Conservation (phyloP, 2,797 vertebrate species). For the Pipistrellus nathusii region DNA sequence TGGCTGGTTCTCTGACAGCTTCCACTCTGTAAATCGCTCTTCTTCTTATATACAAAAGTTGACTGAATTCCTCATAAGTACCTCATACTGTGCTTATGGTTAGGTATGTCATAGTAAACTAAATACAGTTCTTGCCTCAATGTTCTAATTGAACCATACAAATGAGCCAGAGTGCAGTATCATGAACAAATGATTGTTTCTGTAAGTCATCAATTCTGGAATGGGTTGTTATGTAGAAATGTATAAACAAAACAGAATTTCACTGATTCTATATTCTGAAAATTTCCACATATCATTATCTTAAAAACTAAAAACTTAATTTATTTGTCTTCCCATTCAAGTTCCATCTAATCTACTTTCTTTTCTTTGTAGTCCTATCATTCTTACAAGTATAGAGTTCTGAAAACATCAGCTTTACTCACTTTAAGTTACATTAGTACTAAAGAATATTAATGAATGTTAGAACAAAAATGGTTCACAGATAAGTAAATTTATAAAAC, state of each 20-base stretch:
- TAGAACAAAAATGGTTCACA: slow-evolving; percentile 11
- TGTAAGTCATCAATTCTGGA: neutral
- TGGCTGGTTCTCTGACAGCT: slow-evolving; percentile 13
- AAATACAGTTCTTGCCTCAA: neutral
- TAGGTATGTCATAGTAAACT: neutral
- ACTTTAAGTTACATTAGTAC: neutral
- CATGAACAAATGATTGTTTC: neutral
- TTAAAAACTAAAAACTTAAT: slow-evolving; percentile 46
- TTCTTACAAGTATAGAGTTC: neutral
- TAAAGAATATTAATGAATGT: neutral
- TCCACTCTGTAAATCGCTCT: neutral
- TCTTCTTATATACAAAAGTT: slow-evolving; percentile 4
- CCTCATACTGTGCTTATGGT: neutral
- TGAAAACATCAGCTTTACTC: neutral
- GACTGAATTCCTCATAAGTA: slow-evolving; percentile 30
- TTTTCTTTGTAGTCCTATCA: neutral
- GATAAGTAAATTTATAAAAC: neutral
- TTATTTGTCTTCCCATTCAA: neutral
- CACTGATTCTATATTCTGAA: neutral
- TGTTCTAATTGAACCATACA: neutral
- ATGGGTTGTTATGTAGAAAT: neutral
- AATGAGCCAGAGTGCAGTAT: neutral
- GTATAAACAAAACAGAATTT: slow-evolving; percentile 23
- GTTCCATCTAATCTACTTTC: neutral
- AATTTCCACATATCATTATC: neutral